A percentile compares a stretch with the other conserved stretches of the same genome.
Conservation (phyloP, 2,888 invertebrate species). For the Tenthredo livida region DNA sequence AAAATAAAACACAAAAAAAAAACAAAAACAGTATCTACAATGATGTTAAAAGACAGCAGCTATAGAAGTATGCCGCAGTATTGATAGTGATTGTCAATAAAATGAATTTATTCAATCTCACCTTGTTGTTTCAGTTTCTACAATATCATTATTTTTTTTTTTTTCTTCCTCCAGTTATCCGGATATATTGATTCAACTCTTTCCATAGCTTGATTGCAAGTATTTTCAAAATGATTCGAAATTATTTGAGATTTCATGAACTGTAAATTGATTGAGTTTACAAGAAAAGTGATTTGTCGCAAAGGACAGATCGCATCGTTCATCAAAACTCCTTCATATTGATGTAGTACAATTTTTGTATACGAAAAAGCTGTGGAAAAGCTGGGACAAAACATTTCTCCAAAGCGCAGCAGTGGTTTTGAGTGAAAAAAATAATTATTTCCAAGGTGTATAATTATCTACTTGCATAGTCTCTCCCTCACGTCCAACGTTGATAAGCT, state of each 20-base stretch:
- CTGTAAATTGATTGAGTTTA: neutral
- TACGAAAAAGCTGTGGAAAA: neutral
- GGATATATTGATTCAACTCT: no score
- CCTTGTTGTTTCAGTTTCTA: neutral
- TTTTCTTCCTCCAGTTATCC: no score
- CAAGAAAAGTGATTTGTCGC: neutral
- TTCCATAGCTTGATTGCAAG: neutral
- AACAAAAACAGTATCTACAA: conserved; percentile 53
- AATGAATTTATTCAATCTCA: conserved; percentile 53
- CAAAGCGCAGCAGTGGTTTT: neutral
- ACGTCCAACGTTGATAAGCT: neutral
- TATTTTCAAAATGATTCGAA: neutral
- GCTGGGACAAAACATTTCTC: neutral
- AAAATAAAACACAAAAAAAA: conserved; percentile 3
- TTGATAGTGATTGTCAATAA: conserved; percentile 61
- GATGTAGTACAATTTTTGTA: neutral
- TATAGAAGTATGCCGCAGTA: conserved; percentile 56
- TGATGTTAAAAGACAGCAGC: conserved; percentile 53
- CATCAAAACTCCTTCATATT: neutral
- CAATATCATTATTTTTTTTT: no score
- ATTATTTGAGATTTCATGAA: neutral
- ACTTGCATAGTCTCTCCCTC: neutral
- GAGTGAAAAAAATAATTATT: neutral
- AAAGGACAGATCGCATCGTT: neutral
- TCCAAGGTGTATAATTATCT: neutral